A percentile compares a stretch with the other conserved stretches of the same genome.
phyloP scores from a whole-genome alignment of 1,140 invertebrate species.

The Hyphantria cunea region DNA sequence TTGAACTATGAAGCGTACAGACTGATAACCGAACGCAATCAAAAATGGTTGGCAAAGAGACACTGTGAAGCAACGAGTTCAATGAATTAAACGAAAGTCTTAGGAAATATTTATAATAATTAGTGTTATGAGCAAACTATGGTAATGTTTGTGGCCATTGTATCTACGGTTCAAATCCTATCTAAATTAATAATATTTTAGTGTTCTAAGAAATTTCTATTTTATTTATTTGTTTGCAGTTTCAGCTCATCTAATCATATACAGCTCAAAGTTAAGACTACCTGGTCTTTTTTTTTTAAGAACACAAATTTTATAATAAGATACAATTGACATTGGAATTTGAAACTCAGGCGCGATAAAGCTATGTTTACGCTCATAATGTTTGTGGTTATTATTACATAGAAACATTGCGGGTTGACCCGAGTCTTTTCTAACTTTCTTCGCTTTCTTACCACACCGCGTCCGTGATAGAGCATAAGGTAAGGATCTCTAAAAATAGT shows the following conservation, averaged over 20 bases:
- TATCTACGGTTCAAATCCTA: no score
- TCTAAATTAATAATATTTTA: no score
- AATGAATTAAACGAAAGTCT: constrained; percentile 37
- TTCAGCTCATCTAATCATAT: no score
- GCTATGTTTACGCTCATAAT: constrained; percentile 17
- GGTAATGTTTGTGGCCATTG: no score
- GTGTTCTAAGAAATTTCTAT: no score
- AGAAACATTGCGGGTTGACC: constrained; percentile 24
- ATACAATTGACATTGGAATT: not conserved
- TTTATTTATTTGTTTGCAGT: no score
- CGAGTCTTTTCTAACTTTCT: constrained; percentile 30
- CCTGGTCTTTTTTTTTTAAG: no score
- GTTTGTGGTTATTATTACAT: constrained; percentile 24
- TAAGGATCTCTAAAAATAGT: not conserved
- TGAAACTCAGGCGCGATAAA: not conserved
- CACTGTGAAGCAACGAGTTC: constrained; percentile 39
- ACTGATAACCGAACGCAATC: constrained; percentile 48
- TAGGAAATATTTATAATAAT: constrained; percentile 18
- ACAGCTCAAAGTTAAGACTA: no score
- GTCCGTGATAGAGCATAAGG: constrained; percentile 18
- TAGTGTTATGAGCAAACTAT: no score
- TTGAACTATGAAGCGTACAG: constrained; percentile 47
- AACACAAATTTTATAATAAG: no score
- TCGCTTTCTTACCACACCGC: constrained; percentile 25
- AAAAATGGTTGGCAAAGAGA: constrained; percentile 40